These are phyloP conservation scores for Tamandua tetradactyla DNA, from an alignment of 2,797 vertebrate species.

Conservation along the genomic window DNA sequence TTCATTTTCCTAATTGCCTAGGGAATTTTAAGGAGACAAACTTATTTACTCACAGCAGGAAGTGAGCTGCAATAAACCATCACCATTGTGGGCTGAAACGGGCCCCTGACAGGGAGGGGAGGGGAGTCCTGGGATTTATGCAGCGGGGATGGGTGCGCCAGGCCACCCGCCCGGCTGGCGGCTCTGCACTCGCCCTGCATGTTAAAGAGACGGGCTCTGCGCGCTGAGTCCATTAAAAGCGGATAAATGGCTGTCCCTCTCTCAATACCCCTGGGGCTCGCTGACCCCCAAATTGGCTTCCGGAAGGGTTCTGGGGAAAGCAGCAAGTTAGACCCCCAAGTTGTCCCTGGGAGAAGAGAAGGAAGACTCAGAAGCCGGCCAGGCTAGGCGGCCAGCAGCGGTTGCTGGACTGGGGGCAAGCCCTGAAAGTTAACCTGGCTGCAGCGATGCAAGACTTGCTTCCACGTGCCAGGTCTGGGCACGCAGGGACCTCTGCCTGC, in stretches of 20 bases:
- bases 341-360: not conserved
- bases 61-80: constrained; percentile 89
- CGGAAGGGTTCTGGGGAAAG: not conserved
- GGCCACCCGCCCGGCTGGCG: not conserved
- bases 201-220: constrained; percentile 45
- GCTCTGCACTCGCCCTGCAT: not conserved
- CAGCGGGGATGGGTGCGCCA: not conserved
- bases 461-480: no score
- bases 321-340: not conserved
- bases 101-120: constrained; percentile 78
- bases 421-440: not conserved
- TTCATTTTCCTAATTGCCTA: constrained; percentile 89
- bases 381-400: not conserved
- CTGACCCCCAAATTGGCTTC: not conserved
- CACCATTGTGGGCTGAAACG: constrained; percentile 80
- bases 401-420: not conserved
- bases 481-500: not conserved
- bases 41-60: constrained; percentile 89
- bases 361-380: not conserved
- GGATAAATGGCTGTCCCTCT: not conserved
- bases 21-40: constrained; percentile 88
- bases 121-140: not conserved
- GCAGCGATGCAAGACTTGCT: not conserved
- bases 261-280: not conserved
- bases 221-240: not conserved